A percentile compares a stretch with the other conserved stretches of the same genome.
Conservation (phyloP, 2,113 vertebrate genomes). For the Tupaia chinensis region DNA sequence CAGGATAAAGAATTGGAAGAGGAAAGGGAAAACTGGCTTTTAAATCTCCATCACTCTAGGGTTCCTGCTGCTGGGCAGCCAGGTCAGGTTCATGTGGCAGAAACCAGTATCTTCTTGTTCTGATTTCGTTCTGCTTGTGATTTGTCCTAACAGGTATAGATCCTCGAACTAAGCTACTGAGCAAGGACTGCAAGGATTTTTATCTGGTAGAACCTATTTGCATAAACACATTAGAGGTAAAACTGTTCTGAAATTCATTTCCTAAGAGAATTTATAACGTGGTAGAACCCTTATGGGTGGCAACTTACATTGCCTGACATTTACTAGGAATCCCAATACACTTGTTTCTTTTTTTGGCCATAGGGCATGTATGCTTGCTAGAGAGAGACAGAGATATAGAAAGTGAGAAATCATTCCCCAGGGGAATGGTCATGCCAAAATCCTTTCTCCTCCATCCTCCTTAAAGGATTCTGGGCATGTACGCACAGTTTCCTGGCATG, state of each 20-base stretch:
- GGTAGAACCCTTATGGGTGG: background rate
- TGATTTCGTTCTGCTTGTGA: slow-evolving; percentile 16
- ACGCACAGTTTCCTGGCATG: too few species aligned
- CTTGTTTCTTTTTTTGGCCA: background rate
- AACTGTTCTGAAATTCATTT: background rate
- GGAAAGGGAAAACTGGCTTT: background rate
- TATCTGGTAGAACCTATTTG: background rate
- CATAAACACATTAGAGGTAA: background rate
- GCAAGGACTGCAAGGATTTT: background rate
- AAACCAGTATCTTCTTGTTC: background rate
- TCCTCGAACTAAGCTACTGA: background rate
- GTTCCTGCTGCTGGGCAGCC: background rate
- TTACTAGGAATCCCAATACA: background rate
- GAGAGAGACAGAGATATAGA: too few species aligned
- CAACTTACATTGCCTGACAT: background rate
- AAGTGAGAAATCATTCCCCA: too few species aligned
- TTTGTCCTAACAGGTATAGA: background rate
- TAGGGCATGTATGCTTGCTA: too few species aligned
- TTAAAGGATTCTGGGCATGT: too few species aligned
- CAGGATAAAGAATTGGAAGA: background rate
- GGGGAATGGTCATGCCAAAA: too few species aligned
- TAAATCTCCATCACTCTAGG: background rate
- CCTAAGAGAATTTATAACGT: background rate
- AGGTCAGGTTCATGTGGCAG: background rate
- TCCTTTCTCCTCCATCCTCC: too few species aligned